phyloP scores from a whole-genome alignment of 1,140 invertebrate species.

The Nebria ingens region DNA sequence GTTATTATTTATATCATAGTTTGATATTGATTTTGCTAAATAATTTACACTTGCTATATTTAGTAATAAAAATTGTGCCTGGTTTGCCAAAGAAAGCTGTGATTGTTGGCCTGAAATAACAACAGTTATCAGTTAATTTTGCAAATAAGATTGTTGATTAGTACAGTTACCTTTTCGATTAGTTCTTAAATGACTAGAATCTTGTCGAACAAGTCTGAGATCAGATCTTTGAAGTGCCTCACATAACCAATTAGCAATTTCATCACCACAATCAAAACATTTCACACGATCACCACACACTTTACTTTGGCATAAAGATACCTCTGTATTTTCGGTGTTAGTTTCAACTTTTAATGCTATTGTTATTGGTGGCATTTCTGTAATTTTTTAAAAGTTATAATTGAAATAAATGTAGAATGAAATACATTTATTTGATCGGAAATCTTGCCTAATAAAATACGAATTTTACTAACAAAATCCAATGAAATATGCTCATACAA shows the following conservation, averaged over 20 bases:
- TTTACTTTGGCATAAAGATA: constrained; percentile 56
- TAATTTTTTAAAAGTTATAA: constrained; percentile 23
- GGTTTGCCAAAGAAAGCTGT: constrained; percentile 66
- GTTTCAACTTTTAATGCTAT: constrained; percentile 33
- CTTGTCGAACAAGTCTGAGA: constrained; percentile 57
- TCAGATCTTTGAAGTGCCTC: constrained; percentile 50
- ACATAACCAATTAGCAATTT: constrained; percentile 66
- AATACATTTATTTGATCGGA: neutral
- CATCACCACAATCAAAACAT: constrained; percentile 72
- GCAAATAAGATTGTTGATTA: neutral
- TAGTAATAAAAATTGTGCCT: constrained; percentile 80
- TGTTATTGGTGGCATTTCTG: constrained; percentile 40
- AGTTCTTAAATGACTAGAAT: constrained; percentile 6
- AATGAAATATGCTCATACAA: no score
- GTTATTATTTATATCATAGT: constrained; percentile 37
- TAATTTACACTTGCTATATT: constrained; percentile 64
- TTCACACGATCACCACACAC: constrained; percentile 75
- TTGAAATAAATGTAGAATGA: neutral
- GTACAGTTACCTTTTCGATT: constrained; percentile 26
- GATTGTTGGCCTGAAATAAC: constrained; percentile 31
- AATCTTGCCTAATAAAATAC: no score
- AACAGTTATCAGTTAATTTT: constrained; percentile 9
- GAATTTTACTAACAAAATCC: no score
- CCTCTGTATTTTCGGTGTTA: constrained; percentile 25
- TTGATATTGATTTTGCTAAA: constrained; percentile 48